A percentile compares a stretch with the other conserved stretches of the same genome.
Evolutionary conservation across 2,888 invertebrate species (phyloP).

Genomic region (Imbricaverruca yamaguchii): DNA sequence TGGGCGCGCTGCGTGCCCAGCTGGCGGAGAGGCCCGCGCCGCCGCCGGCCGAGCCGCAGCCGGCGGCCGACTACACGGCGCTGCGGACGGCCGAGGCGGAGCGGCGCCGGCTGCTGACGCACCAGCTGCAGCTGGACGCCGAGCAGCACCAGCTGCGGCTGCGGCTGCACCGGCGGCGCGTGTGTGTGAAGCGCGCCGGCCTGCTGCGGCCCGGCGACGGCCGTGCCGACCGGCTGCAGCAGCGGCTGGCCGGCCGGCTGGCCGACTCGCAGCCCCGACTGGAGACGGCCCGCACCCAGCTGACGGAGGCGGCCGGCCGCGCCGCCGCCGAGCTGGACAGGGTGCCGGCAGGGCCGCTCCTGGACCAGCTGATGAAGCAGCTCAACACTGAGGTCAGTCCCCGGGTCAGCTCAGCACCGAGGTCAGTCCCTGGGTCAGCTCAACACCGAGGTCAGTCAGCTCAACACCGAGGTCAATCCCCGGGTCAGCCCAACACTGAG

Average conservation of each 20-base stretch:
- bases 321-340: background rate
- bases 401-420: background rate
- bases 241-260: slow-evolving; percentile 7
- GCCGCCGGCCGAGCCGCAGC: slow-evolving; percentile 25
- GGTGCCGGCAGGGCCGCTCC: background rate
- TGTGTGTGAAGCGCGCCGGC: background rate
- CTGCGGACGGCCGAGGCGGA: slow-evolving; percentile 17
- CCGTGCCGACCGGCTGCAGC: background rate
- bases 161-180: slow-evolving; percentile 18
- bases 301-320: background rate
- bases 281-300: background rate
- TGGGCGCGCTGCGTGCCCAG: slow-evolving; percentile 27
- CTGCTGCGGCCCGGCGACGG: background rate
- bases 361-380: background rate
- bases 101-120: background rate
- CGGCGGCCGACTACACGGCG: background rate
- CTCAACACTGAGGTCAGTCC: background rate
- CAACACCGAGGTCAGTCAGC: background rate
- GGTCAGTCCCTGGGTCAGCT: too few species aligned
- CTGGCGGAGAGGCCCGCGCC: slow-evolving; percentile 23
- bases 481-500: background rate
- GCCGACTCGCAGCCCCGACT: background rate
- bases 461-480: background rate
- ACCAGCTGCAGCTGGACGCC: slow-evolving; percentile 9
- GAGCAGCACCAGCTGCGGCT: slow-evolving; percentile 16